These are phyloP conservation scores for Myotis vivesi DNA, from an alignment of 2,797 vertebrate genomes.

Conservation along the genomic window DNA sequence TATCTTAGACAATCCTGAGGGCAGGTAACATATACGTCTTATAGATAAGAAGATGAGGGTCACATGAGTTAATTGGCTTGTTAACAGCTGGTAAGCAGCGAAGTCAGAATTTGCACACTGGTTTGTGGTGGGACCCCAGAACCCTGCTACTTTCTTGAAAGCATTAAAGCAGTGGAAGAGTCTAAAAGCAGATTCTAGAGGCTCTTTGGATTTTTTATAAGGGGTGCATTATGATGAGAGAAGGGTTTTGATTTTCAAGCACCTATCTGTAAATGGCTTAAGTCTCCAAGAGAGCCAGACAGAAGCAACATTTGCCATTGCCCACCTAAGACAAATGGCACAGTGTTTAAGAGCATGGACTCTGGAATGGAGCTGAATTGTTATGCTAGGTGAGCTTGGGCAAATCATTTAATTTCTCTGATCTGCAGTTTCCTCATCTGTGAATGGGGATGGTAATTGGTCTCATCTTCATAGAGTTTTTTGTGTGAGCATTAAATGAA, in stretches of 20 bases:
- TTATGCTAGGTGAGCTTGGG: background rate
- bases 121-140: background rate
- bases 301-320: constrained; percentile 24
- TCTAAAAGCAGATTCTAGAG: background rate
- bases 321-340: background rate
- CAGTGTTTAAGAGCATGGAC: background rate
- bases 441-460: background rate
- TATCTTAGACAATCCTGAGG: background rate
- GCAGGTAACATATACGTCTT: background rate
- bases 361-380: background rate
- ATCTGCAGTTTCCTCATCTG: constrained; percentile 1
- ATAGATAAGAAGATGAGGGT: background rate
- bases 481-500: background rate
- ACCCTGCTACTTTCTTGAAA: background rate
- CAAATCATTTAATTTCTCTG: background rate
- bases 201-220: background rate
- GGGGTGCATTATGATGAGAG: background rate
- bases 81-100: background rate
- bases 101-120: background rate
- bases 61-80: background rate
- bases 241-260: constrained; percentile 23
- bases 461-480: background rate
- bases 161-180: background rate
- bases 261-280: background rate
- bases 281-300: background rate